These are phyloP conservation scores for Agrochola lychnidis DNA, from an alignment of 2,888 invertebrate genomes.

Conservation along the genomic window DNA sequence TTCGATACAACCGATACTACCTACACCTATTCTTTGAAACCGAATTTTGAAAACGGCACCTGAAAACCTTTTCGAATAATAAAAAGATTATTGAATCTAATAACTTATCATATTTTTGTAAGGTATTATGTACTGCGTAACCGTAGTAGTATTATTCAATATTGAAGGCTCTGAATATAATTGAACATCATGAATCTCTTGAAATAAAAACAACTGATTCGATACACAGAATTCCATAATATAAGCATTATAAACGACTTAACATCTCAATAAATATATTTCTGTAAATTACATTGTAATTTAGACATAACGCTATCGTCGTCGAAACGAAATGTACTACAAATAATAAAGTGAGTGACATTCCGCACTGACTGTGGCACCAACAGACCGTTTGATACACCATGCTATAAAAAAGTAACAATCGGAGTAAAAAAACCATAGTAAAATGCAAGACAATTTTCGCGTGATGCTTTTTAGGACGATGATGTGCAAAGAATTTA, in stretches of 20 bases:
- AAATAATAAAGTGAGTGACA: conserved; percentile 58
- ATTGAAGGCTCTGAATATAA: not conserved
- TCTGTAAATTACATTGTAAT: conserved; percentile 23
- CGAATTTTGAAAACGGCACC: conserved; percentile 14
- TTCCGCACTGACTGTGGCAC: conserved; percentile 26
- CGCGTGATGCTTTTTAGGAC: not conserved
- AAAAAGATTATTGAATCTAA: not conserved
- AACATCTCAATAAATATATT: conserved; percentile 23
- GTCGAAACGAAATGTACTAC: conserved; percentile 40
- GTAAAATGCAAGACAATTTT: conserved; percentile 8
- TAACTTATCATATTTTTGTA: not conserved
- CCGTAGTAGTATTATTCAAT: conserved; percentile 1
- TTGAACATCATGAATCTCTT: not conserved
- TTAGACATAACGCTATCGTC: conserved; percentile 20
- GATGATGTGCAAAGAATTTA: not conserved
- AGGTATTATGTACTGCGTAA: too few relatives aligned
- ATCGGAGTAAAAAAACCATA: conserved; percentile 21
- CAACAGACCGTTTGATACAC: conserved; percentile 36
- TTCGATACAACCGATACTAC: conserved; percentile 31
- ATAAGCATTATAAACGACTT: conserved; percentile 9
- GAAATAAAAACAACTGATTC: conserved; percentile 3
- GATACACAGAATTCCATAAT: not conserved
- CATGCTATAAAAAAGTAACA: conserved; percentile 32
- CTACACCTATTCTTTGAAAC: conserved; percentile 10
- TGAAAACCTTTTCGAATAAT: not conserved